Base-by-base conservation (phyloP, 2,113 vertebrate genomes). In the Nothocercus nigrocapillus region DNA sequence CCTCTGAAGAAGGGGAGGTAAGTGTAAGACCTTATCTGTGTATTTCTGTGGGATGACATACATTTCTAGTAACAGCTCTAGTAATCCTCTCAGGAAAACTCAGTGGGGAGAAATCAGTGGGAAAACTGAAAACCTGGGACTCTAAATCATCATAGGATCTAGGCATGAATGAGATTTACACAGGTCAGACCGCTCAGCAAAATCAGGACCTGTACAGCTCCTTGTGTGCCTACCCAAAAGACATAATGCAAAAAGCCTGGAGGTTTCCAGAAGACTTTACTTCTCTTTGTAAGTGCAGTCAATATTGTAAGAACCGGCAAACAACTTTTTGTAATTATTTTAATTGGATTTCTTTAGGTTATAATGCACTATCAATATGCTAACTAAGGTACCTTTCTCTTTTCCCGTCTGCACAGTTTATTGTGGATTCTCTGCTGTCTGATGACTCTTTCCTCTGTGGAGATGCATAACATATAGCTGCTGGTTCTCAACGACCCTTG, bases 111-210 rank as follows among this genome's bases (percentile, higher is more conserved):
- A 88, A 83, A 36, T 62, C 17, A n/a, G 51, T 78, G 56, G 77
- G 62, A 17, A 81, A 38, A 24, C 9, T 13, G 62, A 15, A 81
- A 38, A 27, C 12, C 16, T 16, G 18, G 0, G 53, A n/a, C 27
- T 36, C 74, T 45, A 36, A 74, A 92, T 79, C 74, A 27, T 74
- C 40, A 53, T 7, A 56, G 40, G 27, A 24, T 70, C 45, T 67
- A 53, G 67, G 36, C 21, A 22, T 13, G 6, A 92, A 19, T 20
- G 49, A 21, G 49, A 49, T 49, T 49, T 49, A 49, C 13, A 17
- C 0, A 0, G 2, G 0, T 45, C 14, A 47, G 44, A 64, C 24
- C 84, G 70, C 42, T 49, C 56, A 94, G n/a, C 36, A 67, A 67
- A 42, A 56, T 64, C 34, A 79, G 34, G 42, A 75, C 10, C 11